Evolutionary conservation across 2,113 vertebrate genomes (phyloP), one percentile per base, ranked within the genome.

Genomic region (Meleagris gallopavo): DNA sequence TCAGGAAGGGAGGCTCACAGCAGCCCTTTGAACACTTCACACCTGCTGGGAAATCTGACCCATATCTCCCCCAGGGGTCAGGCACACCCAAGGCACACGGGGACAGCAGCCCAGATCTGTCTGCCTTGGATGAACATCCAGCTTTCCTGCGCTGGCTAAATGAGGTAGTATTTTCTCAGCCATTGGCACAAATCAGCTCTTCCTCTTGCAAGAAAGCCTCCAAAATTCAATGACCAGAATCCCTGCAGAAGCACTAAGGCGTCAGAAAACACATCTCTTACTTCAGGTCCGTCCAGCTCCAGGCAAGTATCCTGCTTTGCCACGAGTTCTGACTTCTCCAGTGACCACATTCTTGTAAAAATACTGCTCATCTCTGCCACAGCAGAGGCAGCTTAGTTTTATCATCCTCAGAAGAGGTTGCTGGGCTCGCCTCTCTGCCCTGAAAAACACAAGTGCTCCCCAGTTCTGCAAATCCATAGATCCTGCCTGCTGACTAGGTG

Each of bases 71-170:
- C 5, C 8, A 2, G 2, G 30, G 2, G 9, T 17, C 34, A 20
- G 64, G 34, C 4, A 3, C 1, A 5, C 45, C 16, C 43, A 13
- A 15, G 21, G 50, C 25, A 6, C 9, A 11, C 22, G 0, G 2
- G 4, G 54, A 55, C 52, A 54, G 52, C 32, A 78, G 65, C 54
- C 52, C 22, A 40, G 60, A 30, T 24, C 34, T 24, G 36, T 4
- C 52, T 8, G n/a, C 27, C 24, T 0, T 0, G 36, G 34, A 38
- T 5, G 16, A 36, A 19, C 11, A 24, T 0, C 1, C 2, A 45
- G 66, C 25, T 17, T 29, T 29, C 29, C 40, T 43, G 38, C 21
- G 40, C 40, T 66, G 30, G 43, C 21, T 24, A 24, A 24, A 34
- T 45, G 43, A 9, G 13, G 30, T 18, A 9, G 40, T 6, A 32